Percentiles rank a stretch among this genome's conserved stretches.
Conservation (phyloP, 1,140 invertebrate genomes). For the Ceratosolen fusciceps region DNA sequence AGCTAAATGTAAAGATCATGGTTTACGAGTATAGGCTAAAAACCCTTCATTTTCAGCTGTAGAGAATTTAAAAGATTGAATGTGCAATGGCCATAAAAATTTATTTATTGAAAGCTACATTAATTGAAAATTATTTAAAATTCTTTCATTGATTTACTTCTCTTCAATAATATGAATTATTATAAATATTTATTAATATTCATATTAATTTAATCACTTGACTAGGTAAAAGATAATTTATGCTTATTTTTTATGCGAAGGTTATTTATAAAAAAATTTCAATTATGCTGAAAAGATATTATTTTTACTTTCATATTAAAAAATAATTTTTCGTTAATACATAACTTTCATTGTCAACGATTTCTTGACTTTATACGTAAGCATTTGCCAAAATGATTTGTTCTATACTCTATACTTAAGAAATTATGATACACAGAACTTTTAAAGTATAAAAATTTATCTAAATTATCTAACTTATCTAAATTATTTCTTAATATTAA, state of each 20-base stretch:
- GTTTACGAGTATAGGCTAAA: not conserved
- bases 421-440: not conserved
- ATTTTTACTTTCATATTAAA: not conserved
- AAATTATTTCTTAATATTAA: too few species aligned
- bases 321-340: not conserved
- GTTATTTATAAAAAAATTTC: too few species aligned
- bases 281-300: too few species aligned
- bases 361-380: not conserved
- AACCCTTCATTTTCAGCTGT: slow-evolving; percentile 15
- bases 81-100: not conserved
- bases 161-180: too few species aligned
- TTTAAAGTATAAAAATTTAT: too few species aligned
- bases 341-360: slow-evolving; percentile 34
- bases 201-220: too few species aligned
- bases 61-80: not conserved
- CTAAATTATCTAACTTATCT: too few species aligned
- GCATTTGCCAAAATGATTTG: not conserved
- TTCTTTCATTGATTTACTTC: not conserved
- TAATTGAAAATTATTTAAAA: not conserved
- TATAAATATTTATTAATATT: not conserved
- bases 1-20: not conserved
- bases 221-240: too few species aligned
- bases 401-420: not conserved
- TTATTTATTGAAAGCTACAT: too few species aligned
- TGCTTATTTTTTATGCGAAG: too few species aligned